Evolutionary conservation across 2,888 invertebrate genomes (phyloP).

Genomic region (Pammene fasciana): DNA sequence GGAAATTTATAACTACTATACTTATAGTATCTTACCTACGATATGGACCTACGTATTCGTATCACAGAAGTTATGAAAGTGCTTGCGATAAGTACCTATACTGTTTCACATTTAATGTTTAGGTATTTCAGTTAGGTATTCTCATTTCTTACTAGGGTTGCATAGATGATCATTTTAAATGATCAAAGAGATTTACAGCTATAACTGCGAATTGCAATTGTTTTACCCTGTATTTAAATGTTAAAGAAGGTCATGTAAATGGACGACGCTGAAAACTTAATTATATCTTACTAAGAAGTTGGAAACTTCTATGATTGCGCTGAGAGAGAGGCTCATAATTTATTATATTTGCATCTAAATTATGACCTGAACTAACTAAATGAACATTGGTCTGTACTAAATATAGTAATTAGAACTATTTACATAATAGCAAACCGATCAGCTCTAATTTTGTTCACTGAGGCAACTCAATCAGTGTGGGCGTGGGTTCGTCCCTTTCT

Average conservation of each 20-base stretch:
- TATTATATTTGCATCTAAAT: constrained; percentile 14
- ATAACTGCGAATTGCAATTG: background rate
- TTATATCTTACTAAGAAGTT: constrained; percentile 3
- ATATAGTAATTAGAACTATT: too few relatives aligned
- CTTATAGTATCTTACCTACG: background rate
- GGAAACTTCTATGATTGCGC: constrained; percentile 15
- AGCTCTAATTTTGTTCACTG: too few relatives aligned
- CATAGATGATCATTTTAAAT: too few relatives aligned
- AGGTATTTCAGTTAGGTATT: too few relatives aligned
- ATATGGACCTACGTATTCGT: background rate
- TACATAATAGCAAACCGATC: too few relatives aligned
- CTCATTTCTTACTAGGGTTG: too few relatives aligned
- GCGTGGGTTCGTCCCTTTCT: constrained; percentile 11
- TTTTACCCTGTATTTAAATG: constrained; percentile 1
- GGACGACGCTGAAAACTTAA: background rate
- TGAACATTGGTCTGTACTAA: background rate
- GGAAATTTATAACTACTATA: constrained; percentile 41
- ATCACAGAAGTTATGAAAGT: constrained; percentile 4
- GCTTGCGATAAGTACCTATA: background rate
- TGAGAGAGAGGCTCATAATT: constrained; percentile 14
- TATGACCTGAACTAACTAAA: constrained; percentile 18
- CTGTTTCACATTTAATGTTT: background rate
- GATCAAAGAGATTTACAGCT: too few relatives aligned
- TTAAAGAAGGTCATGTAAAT: background rate
- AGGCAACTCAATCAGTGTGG: constrained; percentile 3